Base-by-base conservation (phyloP, 2,888 invertebrate genomes). In the Blera fallax region DNA sequence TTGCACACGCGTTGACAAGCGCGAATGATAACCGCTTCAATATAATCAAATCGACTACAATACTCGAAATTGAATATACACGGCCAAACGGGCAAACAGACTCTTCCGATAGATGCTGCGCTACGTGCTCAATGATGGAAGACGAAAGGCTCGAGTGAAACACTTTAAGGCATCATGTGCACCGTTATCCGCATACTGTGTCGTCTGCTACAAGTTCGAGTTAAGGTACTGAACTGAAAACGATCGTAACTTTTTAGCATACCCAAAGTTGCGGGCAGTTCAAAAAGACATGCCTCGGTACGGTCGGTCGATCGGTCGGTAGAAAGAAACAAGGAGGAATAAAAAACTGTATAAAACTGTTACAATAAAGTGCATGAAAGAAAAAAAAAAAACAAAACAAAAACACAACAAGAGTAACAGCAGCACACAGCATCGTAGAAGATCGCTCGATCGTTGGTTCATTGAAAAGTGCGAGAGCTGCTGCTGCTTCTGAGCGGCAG, bases 201-300 rank as follows among this genome's bases (percentile, higher is more conserved):
- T 85, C 85, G 85, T 85, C 85, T 85, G 85, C 85, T 85, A 85
- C 85, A 85, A 85, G 85, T 85, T 85, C 85, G 85, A 85, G 85
- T 85, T 85, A 85, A 85, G 85, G 85, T 85, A 85, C 85, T 85
- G 85, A 85, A 85, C 85, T 85, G 85, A 85, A 85, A 85, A 85
- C 85, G 85, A 85, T 85, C 85, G 85, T 81, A 81, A 85, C 85
- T 81, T 85, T 85, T 85, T 85, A 85, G 85, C 85, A 85, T 85
- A 85, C 85, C 85, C 85, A 77, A 85, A 85, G 85, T 85, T 85
- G 85, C 85, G 85, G 85, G 85, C 85, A 85, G 85, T 85, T 85
- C 85, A 85, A 85, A 85, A 85, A 85, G 81, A 85, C 81, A 81
- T 81, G 76, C 69, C 69, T 81, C 82, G 65, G 70, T 85, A 24